Conservation (phyloP, 2,888 invertebrate genomes). For the Oeneis ivallda region DNA sequence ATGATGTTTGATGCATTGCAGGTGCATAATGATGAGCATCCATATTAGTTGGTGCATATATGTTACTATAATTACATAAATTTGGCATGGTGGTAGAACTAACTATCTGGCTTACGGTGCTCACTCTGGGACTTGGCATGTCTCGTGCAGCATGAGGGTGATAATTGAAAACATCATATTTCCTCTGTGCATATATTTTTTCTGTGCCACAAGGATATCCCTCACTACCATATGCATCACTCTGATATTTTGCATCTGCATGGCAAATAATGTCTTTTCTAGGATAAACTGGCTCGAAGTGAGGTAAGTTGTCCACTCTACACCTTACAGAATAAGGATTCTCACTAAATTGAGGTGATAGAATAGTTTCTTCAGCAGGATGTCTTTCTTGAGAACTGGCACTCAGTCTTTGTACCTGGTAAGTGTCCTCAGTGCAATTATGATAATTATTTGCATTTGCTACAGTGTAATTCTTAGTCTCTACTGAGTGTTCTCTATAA, state of each 20-base stretch:
- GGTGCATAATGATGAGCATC: conserved; percentile 63
- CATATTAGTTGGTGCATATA: conserved; percentile 55
- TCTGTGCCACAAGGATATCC: conserved; percentile 68
- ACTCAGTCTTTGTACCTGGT: conserved; percentile 69
- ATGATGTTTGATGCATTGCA: conserved; percentile 56
- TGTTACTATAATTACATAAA: conserved; percentile 67
- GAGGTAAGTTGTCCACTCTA: conserved; percentile 56
- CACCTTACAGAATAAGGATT: conserved; percentile 57
- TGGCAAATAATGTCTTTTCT: conserved; percentile 64
- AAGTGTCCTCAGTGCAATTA: conserved; percentile 62
- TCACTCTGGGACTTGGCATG: conserved; percentile 64
- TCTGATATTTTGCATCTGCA: conserved; percentile 67
- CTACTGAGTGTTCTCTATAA: conserved; percentile 55
- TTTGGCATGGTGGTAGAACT: conserved; percentile 78
- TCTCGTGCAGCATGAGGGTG: conserved; percentile 66
- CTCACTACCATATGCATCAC: conserved; percentile 66
- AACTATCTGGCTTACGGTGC: conserved; percentile 74
- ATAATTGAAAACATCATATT: conserved; percentile 71
- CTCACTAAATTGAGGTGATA: conserved; percentile 65
- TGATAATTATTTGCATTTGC: conserved; percentile 61
- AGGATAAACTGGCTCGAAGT: conserved; percentile 63
- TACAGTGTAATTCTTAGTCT: conserved; percentile 59
- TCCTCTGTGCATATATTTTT: conserved; percentile 68
- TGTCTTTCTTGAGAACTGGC: conserved; percentile 68
- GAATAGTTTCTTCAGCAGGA: conserved; percentile 61